Base-by-base conservation (phyloP, 2,888 invertebrate genomes). In the Emmelina monodactyla region DNA sequence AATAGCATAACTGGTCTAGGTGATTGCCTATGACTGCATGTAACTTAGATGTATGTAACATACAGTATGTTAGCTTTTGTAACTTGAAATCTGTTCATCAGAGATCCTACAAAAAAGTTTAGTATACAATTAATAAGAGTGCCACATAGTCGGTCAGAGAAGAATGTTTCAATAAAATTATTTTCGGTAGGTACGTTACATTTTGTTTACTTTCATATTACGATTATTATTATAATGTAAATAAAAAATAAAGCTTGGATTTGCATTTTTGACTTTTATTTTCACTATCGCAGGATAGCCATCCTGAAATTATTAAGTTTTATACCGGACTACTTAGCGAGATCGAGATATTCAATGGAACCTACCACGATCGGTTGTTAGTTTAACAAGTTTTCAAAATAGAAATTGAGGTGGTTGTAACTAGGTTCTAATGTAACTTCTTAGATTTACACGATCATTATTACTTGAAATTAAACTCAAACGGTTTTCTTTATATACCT, bases 171-270 rank as follows among this genome's bases (percentile, higher is more conserved):
- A 62, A 58, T 65, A 68, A 70, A 68, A 65, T 58, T 64, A 65
- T 53, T 64, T 11, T n/a, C 63, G 64, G 66, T 75, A 71, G 65
- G 69, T 76, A 75, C 62, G 65, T 73, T 70, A 73, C 62, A 69
- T 67, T 76, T 78, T 79, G 78, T 75, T 78, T 76, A 78, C 73
- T 79, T 78, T 78, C 76, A 72, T 78, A 78, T 75, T 58, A 60
- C 51, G 49, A 58, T 59, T 72, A 65, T 62, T 29, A 29, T 31
- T 41, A 41, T 41, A 76, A 70, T 76, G 76, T 76, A 78, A 73
- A 79, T 76, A 78, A 75, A 68, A n/a, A 71, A 73, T 72, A 69
- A 78, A 76, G 78, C 78, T 78, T 78, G 75, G 71, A 79, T 73
- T 76, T 73, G 69, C 60, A 50, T 34, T 47, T 50, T 52, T 39